Conservation (phyloP, 2,888 invertebrate species). For the Pelosia muscerda region DNA sequence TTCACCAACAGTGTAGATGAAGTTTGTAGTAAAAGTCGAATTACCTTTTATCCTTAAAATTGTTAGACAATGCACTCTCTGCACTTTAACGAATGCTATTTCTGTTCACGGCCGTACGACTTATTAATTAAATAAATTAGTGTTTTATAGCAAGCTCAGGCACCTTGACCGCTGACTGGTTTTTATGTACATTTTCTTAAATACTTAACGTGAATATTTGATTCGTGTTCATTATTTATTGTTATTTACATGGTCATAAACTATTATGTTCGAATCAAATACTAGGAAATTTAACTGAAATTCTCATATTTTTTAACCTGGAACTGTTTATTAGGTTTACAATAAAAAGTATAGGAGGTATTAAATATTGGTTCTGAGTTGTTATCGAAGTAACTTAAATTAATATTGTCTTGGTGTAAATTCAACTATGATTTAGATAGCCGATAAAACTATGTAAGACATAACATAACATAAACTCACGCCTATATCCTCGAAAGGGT, state of each 20-base stretch:
- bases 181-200: neutral
- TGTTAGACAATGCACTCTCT: conserved; percentile 1
- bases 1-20: neutral
- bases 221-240: neutral
- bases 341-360: too few relatives aligned
- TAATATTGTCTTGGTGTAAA: too few relatives aligned
- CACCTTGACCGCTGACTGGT: neutral
- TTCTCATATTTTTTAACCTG: too few relatives aligned
- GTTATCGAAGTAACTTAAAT: too few relatives aligned
- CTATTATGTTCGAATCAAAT: neutral
- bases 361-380: too few relatives aligned
- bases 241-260: neutral
- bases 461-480: too few relatives aligned
- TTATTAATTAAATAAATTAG: neutral
- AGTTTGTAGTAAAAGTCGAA: neutral
- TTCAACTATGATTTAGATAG: too few relatives aligned
- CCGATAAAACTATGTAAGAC: too few relatives aligned
- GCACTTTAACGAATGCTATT: neutral
- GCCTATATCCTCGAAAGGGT: too few relatives aligned
- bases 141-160: conserved; percentile 5
- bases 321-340: too few relatives aligned
- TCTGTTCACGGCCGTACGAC: neutral
- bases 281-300: neutral
- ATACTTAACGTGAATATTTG: neutral
- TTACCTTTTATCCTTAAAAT: neutral